Evolutionary conservation across 2,113 vertebrate species (phyloP).

Genomic region (Herpetotheres cachinnans): DNA sequence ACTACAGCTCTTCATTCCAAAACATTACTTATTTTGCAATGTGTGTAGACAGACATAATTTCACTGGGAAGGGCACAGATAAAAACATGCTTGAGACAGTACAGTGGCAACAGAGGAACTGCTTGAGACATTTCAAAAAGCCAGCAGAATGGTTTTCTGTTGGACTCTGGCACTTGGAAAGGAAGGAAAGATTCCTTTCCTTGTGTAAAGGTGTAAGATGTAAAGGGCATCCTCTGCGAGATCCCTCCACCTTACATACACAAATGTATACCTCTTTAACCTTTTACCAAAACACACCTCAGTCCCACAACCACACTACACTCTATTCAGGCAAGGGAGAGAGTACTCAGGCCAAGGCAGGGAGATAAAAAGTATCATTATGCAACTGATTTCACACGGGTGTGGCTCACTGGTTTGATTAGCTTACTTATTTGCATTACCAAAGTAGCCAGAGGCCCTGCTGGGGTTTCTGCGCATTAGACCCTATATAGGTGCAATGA

Average conservation of each 20-base stretch:
- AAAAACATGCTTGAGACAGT: not conserved
- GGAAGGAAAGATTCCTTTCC: not conserved
- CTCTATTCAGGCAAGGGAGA: not conserved
- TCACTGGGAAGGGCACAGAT: not conserved
- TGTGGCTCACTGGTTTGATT: not conserved
- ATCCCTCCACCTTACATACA: not conserved
- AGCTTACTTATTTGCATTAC: not conserved
- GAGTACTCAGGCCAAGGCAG: not conserved
- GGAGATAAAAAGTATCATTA: not conserved
- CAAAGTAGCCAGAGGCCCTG: not conserved
- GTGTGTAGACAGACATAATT: rapidly evolving
- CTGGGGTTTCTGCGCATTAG: not conserved
- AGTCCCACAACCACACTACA: not conserved
- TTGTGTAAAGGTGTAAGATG: too few species aligned
- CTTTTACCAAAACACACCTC: not conserved
- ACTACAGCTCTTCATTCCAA: not conserved
- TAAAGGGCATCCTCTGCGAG: not conserved
- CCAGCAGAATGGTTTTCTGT: not conserved
- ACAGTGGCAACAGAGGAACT: not conserved
- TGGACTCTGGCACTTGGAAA: rapidly evolving
- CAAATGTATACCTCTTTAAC: not conserved
- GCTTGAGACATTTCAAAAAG: not conserved
- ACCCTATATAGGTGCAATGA: rapidly evolving
- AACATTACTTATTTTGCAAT: rapidly evolving
- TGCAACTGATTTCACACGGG: not conserved